These are phyloP conservation scores for Scaptodrosophila lebanonensis DNA, from an alignment of 1,140 invertebrate species.

Conservation along the genomic window DNA sequence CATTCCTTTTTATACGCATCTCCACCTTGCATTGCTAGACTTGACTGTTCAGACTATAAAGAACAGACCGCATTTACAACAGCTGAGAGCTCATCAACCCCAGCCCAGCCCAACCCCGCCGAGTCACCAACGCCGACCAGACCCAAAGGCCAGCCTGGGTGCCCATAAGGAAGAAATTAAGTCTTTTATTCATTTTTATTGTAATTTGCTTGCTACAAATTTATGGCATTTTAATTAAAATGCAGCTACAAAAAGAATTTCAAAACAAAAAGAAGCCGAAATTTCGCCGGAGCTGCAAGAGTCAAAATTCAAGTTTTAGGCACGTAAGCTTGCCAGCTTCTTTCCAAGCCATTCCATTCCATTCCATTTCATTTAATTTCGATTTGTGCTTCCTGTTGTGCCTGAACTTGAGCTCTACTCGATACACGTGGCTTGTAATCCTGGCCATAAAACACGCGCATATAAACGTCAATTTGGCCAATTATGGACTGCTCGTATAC, in stretches of 20 bases:
- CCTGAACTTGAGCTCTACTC: slow-evolving; percentile 46
- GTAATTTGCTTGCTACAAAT: slow-evolving; percentile 71
- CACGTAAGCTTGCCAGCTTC: slow-evolving; percentile 57
- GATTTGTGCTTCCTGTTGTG: slow-evolving; percentile 53
- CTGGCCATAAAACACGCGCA: slow-evolving; percentile 49
- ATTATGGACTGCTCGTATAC: slow-evolving; percentile 50
- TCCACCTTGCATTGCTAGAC: no score
- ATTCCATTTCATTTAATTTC: no score
- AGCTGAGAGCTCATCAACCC: slow-evolving; percentile 22
- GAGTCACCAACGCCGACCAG: slow-evolving; percentile 26
- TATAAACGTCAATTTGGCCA: slow-evolving; percentile 74
- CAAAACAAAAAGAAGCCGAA: slow-evolving; percentile 17
- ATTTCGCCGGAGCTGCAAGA: slow-evolving; percentile 28
- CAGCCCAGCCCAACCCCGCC: slow-evolving; percentile 33
- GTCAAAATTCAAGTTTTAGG: slow-evolving; percentile 62
- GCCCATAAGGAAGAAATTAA: slow-evolving; percentile 70
- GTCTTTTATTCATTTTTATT: slow-evolving; percentile 56
- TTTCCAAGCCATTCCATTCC: slow-evolving; percentile 27
- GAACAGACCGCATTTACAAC: no score
- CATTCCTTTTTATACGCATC: no score
- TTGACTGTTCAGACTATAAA: no score
- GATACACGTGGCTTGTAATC: slow-evolving; percentile 69
- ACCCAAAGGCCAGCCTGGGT: slow-evolving; percentile 1
- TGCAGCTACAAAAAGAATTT: slow-evolving; percentile 41
- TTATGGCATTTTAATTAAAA: slow-evolving; percentile 75